Conservation (phyloP, 2,113 vertebrate species). For the Saguinus midas region DNA sequence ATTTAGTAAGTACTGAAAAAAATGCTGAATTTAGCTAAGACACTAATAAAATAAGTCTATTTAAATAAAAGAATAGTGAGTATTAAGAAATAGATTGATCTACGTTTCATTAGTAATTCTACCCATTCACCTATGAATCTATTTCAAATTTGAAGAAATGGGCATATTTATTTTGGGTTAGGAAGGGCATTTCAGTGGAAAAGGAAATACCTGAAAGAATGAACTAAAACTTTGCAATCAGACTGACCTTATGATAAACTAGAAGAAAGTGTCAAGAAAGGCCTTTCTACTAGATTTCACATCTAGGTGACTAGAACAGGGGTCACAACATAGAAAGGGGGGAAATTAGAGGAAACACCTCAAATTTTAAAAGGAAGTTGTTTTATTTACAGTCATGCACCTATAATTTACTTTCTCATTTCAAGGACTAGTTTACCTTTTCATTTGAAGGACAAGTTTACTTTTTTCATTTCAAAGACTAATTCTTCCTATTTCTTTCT, state of each 20-base stretch:
- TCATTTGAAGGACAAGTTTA: neutral
- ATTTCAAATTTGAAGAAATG: neutral
- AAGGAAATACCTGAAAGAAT: neutral
- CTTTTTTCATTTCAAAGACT: neutral
- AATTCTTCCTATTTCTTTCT: neutral
- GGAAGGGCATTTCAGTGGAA: neutral
- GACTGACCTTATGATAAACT: neutral
- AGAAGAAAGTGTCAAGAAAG: neutral
- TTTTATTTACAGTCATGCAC: neutral
- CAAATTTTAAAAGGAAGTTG: neutral
- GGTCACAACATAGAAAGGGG: neutral
- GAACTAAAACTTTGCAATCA: neutral
- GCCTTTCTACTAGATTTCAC: neutral
- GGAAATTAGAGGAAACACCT: neutral
- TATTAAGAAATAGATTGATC: neutral
- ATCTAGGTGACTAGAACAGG: neutral
- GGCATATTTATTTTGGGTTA: neutral
- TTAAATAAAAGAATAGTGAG: neutral
- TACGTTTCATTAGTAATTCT: neutral
- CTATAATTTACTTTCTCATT: neutral
- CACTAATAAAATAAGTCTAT: neutral
- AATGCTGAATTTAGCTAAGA: neutral
- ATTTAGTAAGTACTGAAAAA: neutral
- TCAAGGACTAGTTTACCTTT: neutral
- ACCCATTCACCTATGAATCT: neutral